Base-by-base conservation (phyloP, 2,797 vertebrate genomes). In the Sternarchorhynchus goeldii region DNA sequence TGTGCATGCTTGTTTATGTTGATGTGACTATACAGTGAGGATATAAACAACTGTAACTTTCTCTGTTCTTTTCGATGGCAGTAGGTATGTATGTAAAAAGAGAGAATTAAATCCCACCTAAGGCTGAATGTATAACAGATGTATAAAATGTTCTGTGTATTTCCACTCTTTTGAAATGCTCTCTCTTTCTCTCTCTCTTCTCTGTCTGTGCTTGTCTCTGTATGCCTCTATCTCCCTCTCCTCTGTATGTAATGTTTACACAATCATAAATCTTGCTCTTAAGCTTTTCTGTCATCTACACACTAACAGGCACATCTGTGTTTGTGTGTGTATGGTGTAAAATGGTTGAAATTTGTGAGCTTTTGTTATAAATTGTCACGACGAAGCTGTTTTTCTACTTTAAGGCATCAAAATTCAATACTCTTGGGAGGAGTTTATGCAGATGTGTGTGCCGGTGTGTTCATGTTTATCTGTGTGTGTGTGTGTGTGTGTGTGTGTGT, bases 81-180 rank as follows among this genome's bases (percentile, higher is more conserved):
- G 34, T 69, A 53, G 63, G 34, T 29, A 20, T 67, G 56, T 59
- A 25, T 70, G 45, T 57, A 21, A 55, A 32, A n/a, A 16, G 63
- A 36, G 63, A 18, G 63, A 59, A 32, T 31, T 71, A 75, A 66
- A 59, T 60, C 71, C 67, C 60, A 68, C 64, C 58, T 74, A 77
- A 79, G 21, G 34, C 72, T 59, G 55, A 75, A n/a, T n/a, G n/a
- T n/a, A n/a, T n/a, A n/a, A 64, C 77, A 84, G 75, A 84, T 82
- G 75, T 84, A 73, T 75, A 75, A 72, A 76, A 77, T 58, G 56
- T 68, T 55, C 25, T 75, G 25, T 78, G 59, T 20, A 36, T 50
- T 78, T 68, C 39, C 29, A 68, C n/a, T 64, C 50, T 8, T 68
- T 62, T 60, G 39, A 80, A 66, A 56, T 60, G 18, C 45, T 73